Percentiles rank a stretch among this genome's conserved stretches.
These are phyloP conservation scores for Oreonectes daqikongensis DNA, from an alignment of 2,797 vertebrate genomes.

Conservation along the genomic window DNA sequence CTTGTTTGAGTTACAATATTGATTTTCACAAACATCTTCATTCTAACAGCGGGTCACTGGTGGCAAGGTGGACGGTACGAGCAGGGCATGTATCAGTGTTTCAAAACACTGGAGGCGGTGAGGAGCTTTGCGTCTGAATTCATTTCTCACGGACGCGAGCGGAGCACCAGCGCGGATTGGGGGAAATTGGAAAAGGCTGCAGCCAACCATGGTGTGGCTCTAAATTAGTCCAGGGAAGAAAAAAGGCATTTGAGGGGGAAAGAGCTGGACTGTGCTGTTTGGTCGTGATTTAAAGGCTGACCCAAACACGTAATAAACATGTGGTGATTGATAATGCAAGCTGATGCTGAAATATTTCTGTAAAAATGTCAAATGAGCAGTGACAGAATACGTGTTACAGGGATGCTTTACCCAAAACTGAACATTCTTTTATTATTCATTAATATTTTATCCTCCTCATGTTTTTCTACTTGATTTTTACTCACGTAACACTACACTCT, in stretches of 20 bases:
- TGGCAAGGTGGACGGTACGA: neutral
- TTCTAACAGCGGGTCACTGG: slow-evolving; percentile 2
- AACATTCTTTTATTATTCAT: neutral
- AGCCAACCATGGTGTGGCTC: slow-evolving; percentile 39
- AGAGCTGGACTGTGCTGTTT: neutral
- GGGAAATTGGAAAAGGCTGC: slow-evolving; percentile 39
- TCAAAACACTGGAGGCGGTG: slow-evolving; percentile 22
- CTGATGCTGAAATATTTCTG: neutral
- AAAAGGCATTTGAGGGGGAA: slow-evolving; percentile 15
- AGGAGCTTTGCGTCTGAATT: slow-evolving; percentile 7
- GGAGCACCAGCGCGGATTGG: slow-evolving; percentile 36
- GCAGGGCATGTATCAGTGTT: slow-evolving; percentile 5
- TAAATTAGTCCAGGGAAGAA: slow-evolving; percentile 43
- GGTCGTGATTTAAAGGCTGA: slow-evolving; percentile 33
- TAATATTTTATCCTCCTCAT: no score
- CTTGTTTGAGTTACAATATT: slow-evolving; percentile 11
- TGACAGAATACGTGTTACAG: neutral
- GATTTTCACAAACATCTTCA: neutral
- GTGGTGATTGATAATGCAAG: slow-evolving; percentile 14
- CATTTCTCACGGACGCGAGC: slow-evolving; percentile 17
- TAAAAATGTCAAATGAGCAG: neutral
- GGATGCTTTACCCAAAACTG: neutral
- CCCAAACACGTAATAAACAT: slow-evolving; percentile 28
- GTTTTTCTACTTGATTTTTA: no score
- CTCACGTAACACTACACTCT: no score